A percentile compares a stretch with the other conserved stretches of the same genome.
These are phyloP conservation scores for Bostrychus sinensis DNA, from an alignment of 2,113 vertebrate species.

Conservation along the genomic window DNA sequence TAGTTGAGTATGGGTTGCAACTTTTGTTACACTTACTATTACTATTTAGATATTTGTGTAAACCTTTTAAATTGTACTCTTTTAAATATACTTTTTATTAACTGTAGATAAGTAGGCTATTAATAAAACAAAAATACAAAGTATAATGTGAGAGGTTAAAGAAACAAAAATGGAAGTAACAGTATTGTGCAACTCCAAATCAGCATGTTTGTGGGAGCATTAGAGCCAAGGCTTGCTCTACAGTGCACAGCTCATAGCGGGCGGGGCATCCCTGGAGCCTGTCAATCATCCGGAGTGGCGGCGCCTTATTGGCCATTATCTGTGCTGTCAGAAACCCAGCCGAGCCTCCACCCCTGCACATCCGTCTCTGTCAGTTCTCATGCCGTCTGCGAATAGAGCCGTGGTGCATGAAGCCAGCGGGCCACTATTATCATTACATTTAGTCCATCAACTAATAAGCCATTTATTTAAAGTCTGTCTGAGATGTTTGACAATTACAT, in stretches of 20 bases:
- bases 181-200: not conserved
- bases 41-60: too few relatives aligned
- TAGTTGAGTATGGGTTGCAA: too few relatives aligned
- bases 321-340: constrained; percentile 86
- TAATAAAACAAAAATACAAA: not conserved
- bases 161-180: not conserved
- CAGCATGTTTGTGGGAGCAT: constrained; percentile 23
- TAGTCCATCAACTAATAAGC: constrained; percentile 23
- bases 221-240: constrained; percentile 77
- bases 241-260: constrained; percentile 73
- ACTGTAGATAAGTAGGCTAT: not conserved
- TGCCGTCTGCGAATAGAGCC: constrained; percentile 44
- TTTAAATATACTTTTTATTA: too few relatives aligned
- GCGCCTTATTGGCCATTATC: constrained; percentile 95
- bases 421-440: constrained; percentile 43
- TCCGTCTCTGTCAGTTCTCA: constrained; percentile 68
- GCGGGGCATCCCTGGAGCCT: constrained; percentile 81
- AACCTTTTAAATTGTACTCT: too few relatives aligned
- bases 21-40: too few relatives aligned
- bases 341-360: constrained; percentile 77
- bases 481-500: not conserved
- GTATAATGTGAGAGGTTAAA: too few relatives aligned
- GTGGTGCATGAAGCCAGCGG: constrained; percentile 44
- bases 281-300: constrained; percentile 89
- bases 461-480: not conserved